Conservation (phyloP, 2,113 vertebrate genomes). For the Ailuropoda melanoleuca region DNA sequence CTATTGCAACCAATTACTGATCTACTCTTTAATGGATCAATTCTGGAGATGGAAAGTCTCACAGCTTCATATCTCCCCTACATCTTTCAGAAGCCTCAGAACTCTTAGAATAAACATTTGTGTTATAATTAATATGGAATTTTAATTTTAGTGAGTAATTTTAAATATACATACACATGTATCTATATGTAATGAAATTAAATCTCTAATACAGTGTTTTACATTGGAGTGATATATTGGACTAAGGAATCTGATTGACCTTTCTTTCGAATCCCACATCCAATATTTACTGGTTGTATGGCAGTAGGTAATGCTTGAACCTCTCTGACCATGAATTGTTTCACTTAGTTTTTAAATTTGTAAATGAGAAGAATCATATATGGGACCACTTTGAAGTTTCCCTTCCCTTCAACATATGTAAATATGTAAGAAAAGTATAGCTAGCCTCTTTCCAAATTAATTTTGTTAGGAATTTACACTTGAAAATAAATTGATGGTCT, state of each 20-base stretch:
- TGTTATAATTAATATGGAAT: background rate
- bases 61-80: background rate
- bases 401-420: background rate
- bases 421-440: background rate
- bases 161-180: background rate
- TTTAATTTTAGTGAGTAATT: constrained; percentile 38
- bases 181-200: background rate
- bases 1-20: background rate
- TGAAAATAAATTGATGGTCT: background rate
- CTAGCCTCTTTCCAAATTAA: constrained; percentile 35
- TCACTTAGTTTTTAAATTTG: background rate
- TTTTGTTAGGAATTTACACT: background rate
- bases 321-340: background rate
- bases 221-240: background rate
- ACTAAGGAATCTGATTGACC: background rate
- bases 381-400: background rate
- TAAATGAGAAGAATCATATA: background rate
- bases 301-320: background rate
- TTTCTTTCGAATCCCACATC: background rate
- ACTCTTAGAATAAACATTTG: background rate
- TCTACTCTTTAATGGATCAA: background rate
- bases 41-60: background rate
- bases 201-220: background rate
- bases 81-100: background rate
- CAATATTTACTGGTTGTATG: background rate